A percentile compares a stretch with the other conserved stretches of the same genome.
These are phyloP conservation scores for Micromesistius poutassou DNA, from an alignment of 2,797 vertebrate species.

Conservation along the genomic window DNA sequence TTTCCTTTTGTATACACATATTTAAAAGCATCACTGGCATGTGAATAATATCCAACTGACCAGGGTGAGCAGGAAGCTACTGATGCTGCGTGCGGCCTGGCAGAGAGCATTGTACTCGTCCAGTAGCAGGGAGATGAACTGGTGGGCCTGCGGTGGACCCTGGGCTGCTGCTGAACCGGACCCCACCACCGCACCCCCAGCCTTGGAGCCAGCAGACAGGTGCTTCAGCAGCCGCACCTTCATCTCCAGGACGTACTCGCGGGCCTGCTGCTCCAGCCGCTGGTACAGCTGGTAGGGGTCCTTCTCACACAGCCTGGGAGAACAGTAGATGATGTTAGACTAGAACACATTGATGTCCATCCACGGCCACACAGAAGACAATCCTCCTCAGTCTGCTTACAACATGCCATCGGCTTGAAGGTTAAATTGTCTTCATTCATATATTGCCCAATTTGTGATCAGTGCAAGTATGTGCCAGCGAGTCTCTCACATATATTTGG, in stretches of 20 bases:
- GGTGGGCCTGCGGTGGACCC: conserved; percentile 90
- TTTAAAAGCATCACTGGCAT: neutral
- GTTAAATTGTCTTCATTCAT: no score
- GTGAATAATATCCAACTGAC: conserved; percentile 63
- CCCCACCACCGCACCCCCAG: conserved; percentile 45
- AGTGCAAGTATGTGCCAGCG: no score
- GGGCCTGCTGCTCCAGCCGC: conserved; percentile 92
- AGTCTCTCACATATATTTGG: no score
- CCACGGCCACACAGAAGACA: neutral
- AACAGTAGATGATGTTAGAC: neutral
- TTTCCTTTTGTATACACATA: neutral
- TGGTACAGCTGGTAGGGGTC: conserved; percentile 99
- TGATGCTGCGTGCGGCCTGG: conserved; percentile 94
- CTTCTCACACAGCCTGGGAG: conserved; percentile 88
- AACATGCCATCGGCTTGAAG: no score
- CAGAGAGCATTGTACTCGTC: conserved; percentile 95
- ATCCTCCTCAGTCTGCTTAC: no score
- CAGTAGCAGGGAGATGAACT: conserved; percentile 92
- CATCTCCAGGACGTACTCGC: conserved; percentile 96
- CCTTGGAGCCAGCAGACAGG: conserved; percentile 83
- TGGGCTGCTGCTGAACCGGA: conserved; percentile 68
- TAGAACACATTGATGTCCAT: neutral
- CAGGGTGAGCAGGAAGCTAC: conserved; percentile 95
- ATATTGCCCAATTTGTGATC: no score
- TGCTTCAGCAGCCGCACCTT: conserved; percentile 93